These are phyloP conservation scores for Cerastis leucographa DNA, from an alignment of 2,888 invertebrate genomes.

Conservation along the genomic window DNA sequence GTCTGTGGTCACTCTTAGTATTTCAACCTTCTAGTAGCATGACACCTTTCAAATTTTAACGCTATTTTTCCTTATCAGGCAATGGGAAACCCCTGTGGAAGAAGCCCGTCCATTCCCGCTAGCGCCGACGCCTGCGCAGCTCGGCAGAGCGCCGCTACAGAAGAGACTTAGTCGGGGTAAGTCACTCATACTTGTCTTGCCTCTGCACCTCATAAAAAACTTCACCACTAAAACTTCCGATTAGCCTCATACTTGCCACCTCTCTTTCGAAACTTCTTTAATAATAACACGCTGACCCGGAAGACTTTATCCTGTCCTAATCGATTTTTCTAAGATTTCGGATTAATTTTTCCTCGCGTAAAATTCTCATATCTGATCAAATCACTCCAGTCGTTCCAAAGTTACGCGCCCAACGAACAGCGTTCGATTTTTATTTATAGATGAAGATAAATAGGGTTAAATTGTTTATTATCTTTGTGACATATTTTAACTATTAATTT, in stretches of 20 bases:
- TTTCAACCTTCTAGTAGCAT: too few relatives aligned
- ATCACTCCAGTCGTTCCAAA: not conserved
- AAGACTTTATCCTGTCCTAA: not conserved
- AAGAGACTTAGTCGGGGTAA: slow-evolving; percentile 96
- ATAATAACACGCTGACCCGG: not conserved
- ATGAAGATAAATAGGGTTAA: not conserved
- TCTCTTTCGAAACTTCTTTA: not conserved
- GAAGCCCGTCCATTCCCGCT: slow-evolving; percentile 92
- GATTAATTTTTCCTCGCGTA: not conserved
- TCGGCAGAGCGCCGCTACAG: slow-evolving; percentile 97
- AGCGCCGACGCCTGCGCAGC: slow-evolving; percentile 98
- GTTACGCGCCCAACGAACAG: not conserved
- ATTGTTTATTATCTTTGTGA: not conserved
- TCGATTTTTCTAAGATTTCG: not conserved
- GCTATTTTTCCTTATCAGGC: slow-evolving; percentile 67
- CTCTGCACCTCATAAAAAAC: not conserved
- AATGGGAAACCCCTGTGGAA: slow-evolving; percentile 83
- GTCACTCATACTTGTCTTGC: not conserved
- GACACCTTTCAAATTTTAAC: not conserved
- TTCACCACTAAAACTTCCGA: not conserved
- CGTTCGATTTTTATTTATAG: not conserved
- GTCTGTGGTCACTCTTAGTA: too few relatives aligned
- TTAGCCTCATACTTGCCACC: not conserved
- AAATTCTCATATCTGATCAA: not conserved
- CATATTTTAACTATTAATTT: slow-evolving; percentile 8